A percentile compares a stretch with the other conserved stretches of the same genome.
phyloP scores from a whole-genome alignment of 2,888 invertebrate genomes.

The Harpalus rubripes region DNA sequence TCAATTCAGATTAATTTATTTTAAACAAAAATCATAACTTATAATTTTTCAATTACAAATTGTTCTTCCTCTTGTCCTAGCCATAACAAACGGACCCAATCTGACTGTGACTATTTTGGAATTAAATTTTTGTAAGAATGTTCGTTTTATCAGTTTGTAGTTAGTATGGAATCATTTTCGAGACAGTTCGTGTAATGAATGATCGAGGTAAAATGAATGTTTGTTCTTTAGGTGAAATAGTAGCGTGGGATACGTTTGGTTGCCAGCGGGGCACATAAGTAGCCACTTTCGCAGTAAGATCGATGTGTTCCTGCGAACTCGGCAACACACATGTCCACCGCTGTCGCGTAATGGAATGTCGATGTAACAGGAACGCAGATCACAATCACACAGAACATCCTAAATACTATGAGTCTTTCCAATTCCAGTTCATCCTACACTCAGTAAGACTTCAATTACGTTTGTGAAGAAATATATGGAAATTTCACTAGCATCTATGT shows the following conservation, averaged over 20 bases:
- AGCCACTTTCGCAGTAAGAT: slow-evolving; percentile 43
- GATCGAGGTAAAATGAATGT: slow-evolving; percentile 14
- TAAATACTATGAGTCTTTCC: not conserved
- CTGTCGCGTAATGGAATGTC: slow-evolving; percentile 53
- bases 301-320: slow-evolving; percentile 15
- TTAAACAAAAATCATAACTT: too few species aligned
- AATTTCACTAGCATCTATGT: not conserved
- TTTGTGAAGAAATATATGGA: slow-evolving; percentile 14
- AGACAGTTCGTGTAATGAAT: not conserved
- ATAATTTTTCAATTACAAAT: too few species aligned
- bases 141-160: not conserved
- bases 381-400: not conserved
- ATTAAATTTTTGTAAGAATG: not conserved
- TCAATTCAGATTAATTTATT: too few species aligned
- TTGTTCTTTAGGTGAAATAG: slow-evolving; percentile 15
- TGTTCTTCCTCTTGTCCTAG: too few species aligned
- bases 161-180: not conserved
- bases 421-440: not conserved
- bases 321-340: not conserved
- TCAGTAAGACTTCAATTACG: not conserved
- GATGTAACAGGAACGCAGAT: slow-evolving; percentile 32
- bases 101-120: not conserved
- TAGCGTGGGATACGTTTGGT: not conserved
- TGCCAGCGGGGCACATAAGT: slow-evolving; percentile 41
- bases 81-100: too few species aligned